A percentile compares a stretch with the other conserved stretches of the same genome.
phyloP scores from a whole-genome alignment of 2,797 vertebrate species.

The Rousettus madagascariensis region DNA sequence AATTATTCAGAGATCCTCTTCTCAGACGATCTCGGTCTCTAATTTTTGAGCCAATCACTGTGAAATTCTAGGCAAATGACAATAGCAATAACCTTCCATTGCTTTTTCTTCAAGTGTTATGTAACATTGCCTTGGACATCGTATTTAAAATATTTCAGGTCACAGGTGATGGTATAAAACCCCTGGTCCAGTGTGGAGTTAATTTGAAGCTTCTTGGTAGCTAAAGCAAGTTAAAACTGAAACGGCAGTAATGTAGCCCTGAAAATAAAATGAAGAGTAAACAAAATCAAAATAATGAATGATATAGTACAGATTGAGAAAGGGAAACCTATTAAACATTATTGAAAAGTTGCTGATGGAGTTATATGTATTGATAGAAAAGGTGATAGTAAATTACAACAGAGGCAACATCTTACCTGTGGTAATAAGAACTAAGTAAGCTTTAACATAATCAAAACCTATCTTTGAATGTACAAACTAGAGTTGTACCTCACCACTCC shows the following conservation, averaged over 20 bases:
- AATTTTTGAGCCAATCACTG: constrained; percentile 66
- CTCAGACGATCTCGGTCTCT: constrained; percentile 54
- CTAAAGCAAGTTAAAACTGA: neutral
- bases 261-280: constrained; percentile 43
- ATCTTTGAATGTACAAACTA: neutral
- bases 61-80: neutral
- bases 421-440: neutral
- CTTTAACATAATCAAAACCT: constrained; percentile 1
- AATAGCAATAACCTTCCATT: neutral
- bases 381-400: neutral
- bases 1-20: constrained; percentile 66
- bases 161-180: neutral
- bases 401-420: neutral
- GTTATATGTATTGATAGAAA: neutral
- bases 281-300: constrained; percentile 4
- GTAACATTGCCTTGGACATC: neutral
- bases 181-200: neutral
- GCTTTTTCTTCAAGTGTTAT: constrained; percentile 18
- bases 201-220: neutral
- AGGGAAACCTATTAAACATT: neutral
- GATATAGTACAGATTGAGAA: neutral
- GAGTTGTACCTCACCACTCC: neutral
- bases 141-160: constrained; percentile 5
- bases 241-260: neutral
- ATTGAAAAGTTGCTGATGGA: neutral